A percentile compares a stretch with the other conserved stretches of the same genome.
Conservation (phyloP, 1,140 invertebrate genomes). For the Saccostrea echinata region DNA sequence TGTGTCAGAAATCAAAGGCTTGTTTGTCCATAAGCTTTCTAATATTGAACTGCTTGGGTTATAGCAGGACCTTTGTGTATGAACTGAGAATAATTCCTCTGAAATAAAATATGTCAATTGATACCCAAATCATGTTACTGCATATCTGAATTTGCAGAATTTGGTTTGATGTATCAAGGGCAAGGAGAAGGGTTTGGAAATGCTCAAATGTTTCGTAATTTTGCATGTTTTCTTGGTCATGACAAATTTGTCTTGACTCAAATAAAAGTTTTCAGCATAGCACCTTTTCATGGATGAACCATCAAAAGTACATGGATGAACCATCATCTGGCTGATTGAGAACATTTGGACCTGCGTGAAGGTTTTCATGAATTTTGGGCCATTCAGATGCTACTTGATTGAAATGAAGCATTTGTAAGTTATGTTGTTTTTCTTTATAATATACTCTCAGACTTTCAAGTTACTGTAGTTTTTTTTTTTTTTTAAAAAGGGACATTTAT, state of each 20-base stretch:
- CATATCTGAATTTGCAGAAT: not conserved
- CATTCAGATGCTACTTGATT: too few species aligned
- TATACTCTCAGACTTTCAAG: too few species aligned
- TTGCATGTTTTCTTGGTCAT: not conserved
- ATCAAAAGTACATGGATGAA: not conserved
- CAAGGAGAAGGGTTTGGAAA: not conserved
- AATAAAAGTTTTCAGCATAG: not conserved
- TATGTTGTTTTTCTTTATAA: too few species aligned
- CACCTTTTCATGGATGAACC: not conserved
- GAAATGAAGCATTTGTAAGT: too few species aligned
- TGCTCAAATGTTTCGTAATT: not conserved
- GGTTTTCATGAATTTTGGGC: too few species aligned
- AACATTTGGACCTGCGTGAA: too few species aligned
- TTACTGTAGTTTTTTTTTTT: too few species aligned
- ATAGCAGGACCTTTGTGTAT: not conserved
- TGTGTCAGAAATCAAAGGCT: not conserved
- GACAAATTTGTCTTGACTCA: not conserved
- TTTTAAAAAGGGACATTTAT: too few species aligned
- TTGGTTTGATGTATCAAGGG: not conserved
- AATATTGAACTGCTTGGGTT: not conserved
- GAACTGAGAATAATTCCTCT: not conserved
- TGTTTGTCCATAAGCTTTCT: not conserved
- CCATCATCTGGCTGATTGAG: too few species aligned
- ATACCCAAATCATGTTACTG: not conserved
- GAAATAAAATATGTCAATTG: not conserved